These are phyloP conservation scores for Vannuccia rotundouncinata DNA, from an alignment of 2,888 invertebrate species.

Conservation along the genomic window DNA sequence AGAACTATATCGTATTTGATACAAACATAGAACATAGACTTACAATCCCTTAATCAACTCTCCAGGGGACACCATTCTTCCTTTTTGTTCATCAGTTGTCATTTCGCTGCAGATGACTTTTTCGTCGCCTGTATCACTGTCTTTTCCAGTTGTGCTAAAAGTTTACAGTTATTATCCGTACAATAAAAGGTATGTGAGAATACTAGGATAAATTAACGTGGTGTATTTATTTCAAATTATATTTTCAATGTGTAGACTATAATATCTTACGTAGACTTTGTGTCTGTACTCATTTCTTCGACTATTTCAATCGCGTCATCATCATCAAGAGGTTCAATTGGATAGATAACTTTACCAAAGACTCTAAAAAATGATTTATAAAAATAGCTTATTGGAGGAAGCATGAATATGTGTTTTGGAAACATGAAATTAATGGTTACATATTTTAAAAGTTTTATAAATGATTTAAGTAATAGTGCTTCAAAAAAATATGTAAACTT, in stretches of 20 bases:
- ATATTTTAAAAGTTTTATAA: neutral
- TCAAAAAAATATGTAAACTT: neutral
- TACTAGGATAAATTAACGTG: neutral
- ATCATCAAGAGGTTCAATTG: neutral
- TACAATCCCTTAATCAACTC: neutral
- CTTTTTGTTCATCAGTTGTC: neutral
- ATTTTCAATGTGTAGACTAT: neutral
- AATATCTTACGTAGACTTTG: neutral
- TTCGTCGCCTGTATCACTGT: neutral
- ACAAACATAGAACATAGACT: too few relatives aligned
- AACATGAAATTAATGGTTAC: neutral
- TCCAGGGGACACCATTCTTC: neutral
- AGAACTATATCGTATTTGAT: too few relatives aligned
- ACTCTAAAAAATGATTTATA: too few relatives aligned
- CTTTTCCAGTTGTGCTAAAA: too few relatives aligned
- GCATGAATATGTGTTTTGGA: too few relatives aligned
- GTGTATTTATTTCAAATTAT: neutral
- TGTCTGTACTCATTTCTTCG: neutral
- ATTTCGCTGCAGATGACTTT: neutral
- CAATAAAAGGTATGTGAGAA: too few relatives aligned
- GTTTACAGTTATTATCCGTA: neutral
- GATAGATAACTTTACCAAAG: neutral
- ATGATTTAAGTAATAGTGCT: too few relatives aligned
- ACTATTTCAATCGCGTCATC: neutral
- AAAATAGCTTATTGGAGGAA: too few relatives aligned